A percentile compares a stretch with the other conserved stretches of the same genome.
phyloP scores from a whole-genome alignment of 1,140 invertebrate species.

The Akabosia matsudoensis region DNA sequence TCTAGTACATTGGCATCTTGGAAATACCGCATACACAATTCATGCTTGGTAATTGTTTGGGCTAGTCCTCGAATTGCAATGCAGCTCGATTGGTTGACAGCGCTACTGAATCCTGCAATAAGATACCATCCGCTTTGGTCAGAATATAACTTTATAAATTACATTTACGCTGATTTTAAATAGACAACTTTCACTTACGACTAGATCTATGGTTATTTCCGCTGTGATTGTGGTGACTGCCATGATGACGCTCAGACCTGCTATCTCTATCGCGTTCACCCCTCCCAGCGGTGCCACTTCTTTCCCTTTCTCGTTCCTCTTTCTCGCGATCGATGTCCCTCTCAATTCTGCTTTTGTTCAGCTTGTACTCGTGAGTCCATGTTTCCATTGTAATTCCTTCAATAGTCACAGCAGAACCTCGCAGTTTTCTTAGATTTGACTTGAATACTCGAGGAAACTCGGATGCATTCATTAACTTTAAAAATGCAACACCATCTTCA shows the following conservation, averaged over 20 bases:
- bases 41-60: slow-evolving; percentile 31
- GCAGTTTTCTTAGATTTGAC: slow-evolving; percentile 33
- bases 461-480: slow-evolving; percentile 32
- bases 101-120: slow-evolving; percentile 19
- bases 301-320: slow-evolving; percentile 1
- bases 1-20: slow-evolving; percentile 26
- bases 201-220: background rate
- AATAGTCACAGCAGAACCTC: slow-evolving; percentile 27
- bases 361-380: slow-evolving; percentile 20
- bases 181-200: background rate
- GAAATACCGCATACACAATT: slow-evolving; percentile 27
- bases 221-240: background rate
- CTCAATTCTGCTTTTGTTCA: slow-evolving; percentile 12
- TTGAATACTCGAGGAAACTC: slow-evolving; percentile 33
- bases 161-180: no score
- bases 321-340: slow-evolving; percentile 13
- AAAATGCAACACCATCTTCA: slow-evolving; percentile 35
- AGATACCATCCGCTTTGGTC: background rate
- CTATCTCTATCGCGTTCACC: background rate
- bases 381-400: slow-evolving; percentile 35
- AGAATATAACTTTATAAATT: no score
- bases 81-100: slow-evolving; percentile 18
- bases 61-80: slow-evolving; percentile 37
- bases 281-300: background rate
- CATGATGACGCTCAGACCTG: slow-evolving; percentile 1